Evolutionary conservation across 2,113 vertebrate species (phyloP), one percentile per base, ranked within the genome.

Genomic region (Rhea americana): DNA sequence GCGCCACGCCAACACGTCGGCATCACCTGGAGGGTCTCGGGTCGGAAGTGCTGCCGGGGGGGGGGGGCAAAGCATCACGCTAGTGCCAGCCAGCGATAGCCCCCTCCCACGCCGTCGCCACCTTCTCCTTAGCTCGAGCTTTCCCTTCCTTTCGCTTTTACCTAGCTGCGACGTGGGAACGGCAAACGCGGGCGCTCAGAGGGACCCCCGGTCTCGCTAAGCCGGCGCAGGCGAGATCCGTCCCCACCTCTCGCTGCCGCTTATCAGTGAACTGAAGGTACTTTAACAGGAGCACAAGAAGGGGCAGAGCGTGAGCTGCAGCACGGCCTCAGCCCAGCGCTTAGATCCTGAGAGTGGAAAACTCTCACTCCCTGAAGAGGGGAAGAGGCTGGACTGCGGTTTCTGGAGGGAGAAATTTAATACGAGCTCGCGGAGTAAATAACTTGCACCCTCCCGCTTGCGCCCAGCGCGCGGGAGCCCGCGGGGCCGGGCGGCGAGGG

Each of bases 291-390:
- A 61, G 71, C 62, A 76, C 41, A 82, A 89, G 85, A 83, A 87
- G 94, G 62, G 63, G 78, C 90, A 75, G 63, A 82, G 58, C 62
- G 59, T 35, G 75, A 80, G 89, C 47, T 89, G 90, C 55, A 93
- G 71, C 25, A 2, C 43, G 84, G 45, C 68, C 18, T 80, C 91
- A 80, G 37, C 90, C 89, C 91, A 91, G 74, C 0, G 0, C 65
- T 91, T 47, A 80, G 22, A 84, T 94, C 93, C 85, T 66, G 68
- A 94, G 88, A 93, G 93, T 91, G 93, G 94, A 96, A 97, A 94
- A 79, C 39, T 91, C 61, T 13, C 11, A 35, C 63, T 88, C 71
- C 70, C 85, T 62, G n/a, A 88, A 94, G 93, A 91, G 55, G 55
- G 87, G 75, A 66, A 66, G 65, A 83, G 87, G 56, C 50, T 26